These are phyloP conservation scores for Phortica magna DNA, from an alignment of 2,888 invertebrate species.

Conservation along the genomic window DNA sequence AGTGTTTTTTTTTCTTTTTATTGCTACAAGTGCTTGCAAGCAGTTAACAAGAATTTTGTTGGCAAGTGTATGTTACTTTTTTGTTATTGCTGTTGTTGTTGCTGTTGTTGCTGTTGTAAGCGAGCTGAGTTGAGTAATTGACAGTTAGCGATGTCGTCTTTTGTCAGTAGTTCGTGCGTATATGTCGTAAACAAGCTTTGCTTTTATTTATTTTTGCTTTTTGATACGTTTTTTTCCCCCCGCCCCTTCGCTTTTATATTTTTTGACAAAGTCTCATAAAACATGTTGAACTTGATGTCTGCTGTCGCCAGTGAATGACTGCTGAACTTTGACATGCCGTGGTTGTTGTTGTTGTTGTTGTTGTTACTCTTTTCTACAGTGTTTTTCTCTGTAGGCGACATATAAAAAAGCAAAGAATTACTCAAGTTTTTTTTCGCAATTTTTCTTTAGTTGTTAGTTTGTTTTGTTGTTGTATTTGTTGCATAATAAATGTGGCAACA, in stretches of 20 bases:
- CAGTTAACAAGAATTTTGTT: conserved; percentile 9
- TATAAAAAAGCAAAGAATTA: background rate
- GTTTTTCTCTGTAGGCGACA: background rate
- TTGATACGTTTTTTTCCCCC: too few species aligned
- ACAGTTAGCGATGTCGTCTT: conserved; percentile 7
- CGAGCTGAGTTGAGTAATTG: conserved; percentile 5
- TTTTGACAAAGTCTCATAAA: background rate
- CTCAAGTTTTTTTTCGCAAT: background rate
- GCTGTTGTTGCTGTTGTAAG: background rate
- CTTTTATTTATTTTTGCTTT: background rate
- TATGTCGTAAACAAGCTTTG: background rate
- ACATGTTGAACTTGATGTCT: background rate
- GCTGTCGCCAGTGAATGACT: background rate
- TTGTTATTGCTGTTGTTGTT: background rate
- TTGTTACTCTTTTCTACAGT: too few species aligned
- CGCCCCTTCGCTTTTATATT: too few species aligned
- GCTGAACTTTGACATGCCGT: background rate
- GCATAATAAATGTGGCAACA: too few species aligned
- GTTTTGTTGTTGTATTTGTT: background rate
- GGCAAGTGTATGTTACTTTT: background rate
- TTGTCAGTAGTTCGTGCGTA: background rate
- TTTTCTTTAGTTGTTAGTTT: background rate
- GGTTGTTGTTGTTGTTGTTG: too few species aligned
- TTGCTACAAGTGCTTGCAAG: conserved; percentile 4
- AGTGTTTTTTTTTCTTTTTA: background rate